Base-by-base conservation (phyloP, 2,113 vertebrate genomes). In the Megalops atlanticus region DNA sequence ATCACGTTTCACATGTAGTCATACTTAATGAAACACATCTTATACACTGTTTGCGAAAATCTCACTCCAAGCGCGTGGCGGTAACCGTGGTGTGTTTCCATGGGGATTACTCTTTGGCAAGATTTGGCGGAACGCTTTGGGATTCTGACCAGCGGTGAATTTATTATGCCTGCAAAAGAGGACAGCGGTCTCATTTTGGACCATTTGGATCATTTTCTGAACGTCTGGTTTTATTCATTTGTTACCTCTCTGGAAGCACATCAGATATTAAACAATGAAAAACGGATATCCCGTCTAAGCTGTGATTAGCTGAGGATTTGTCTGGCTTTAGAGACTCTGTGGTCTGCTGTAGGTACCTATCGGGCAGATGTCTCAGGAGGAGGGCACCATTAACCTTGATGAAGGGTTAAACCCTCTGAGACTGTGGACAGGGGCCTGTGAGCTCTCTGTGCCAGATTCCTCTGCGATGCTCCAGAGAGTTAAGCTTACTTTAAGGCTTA, bases 241-340 rank as follows among this genome's bases (percentile, higher is more conserved):
- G 68, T 27, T 43, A 81, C 80, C 74, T 80, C 15, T 45, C 39
- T 72, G 68, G 69, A 85, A 75, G 78, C 82, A 78, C 52, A 31
- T 54, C 68, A 54, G 73, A 15, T 11, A 82, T 54, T n/a, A n/a
- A n/a, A 80, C 79, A 80, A 83, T 76, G 74, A 84, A 82, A 68
- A 7, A 35, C 40, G 21, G 40, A 69, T 81, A 84, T 82, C 43
- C 54, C 43, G 74, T n/a, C 43, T 35, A 79, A 78, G 74, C 85
- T 86, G 84, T 83, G 84, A 87, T 85, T 87, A 85, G 86, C 85
- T 85, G 85, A 84, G 87, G 74, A 88, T 89, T 86, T 88, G 81
- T 89, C 41, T 49, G 81, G 86, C 64, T 86, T 85, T 49, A 41
- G 76, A 75, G 78, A 72, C 70, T 16, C 85, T 81, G 78, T 74